Evolutionary conservation across 2,113 vertebrate species (phyloP).

Genomic region (Leptobrachium leishanense): DNA sequence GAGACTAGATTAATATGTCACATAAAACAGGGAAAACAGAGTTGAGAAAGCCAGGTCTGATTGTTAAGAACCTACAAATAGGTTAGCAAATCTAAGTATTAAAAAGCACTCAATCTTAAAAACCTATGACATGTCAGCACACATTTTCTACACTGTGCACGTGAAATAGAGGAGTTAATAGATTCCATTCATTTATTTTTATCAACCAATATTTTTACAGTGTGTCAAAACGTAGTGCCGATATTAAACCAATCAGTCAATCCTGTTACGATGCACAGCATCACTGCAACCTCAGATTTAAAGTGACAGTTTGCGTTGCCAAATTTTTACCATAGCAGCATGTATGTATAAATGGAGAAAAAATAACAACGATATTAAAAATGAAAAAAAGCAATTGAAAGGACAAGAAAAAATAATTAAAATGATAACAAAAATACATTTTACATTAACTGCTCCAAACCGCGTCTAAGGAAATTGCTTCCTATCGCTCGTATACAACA

Average conservation of each 20-base stretch:
- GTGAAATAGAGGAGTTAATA: constrained; percentile 24
- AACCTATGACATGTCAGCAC: no score
- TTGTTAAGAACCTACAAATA: no score
- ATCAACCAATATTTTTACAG: constrained; percentile 15
- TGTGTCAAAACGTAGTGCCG: constrained; percentile 36
- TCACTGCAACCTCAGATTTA: background rate
- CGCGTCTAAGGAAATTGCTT: background rate
- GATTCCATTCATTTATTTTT: constrained; percentile 36
- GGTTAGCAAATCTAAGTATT: no score
- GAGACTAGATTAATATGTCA: no score
- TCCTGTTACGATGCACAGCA: constrained; percentile 7
- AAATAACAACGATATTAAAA: background rate
- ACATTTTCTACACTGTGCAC: background rate
- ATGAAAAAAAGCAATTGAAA: background rate
- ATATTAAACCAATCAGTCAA: constrained; percentile 49
- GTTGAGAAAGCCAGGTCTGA: no score
- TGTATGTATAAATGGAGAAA: background rate
- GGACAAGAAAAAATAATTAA: background rate
- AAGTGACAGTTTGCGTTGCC: background rate
- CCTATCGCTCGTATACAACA: background rate
- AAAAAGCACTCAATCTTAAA: no score
- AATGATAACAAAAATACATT: background rate
- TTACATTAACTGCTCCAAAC: background rate
- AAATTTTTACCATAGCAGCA: background rate
- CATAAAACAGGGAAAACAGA: no score